A percentile compares a stretch with the other conserved stretches of the same genome.
phyloP scores from a whole-genome alignment of 1,140 invertebrate species.

The Halictus rubicundus region DNA sequence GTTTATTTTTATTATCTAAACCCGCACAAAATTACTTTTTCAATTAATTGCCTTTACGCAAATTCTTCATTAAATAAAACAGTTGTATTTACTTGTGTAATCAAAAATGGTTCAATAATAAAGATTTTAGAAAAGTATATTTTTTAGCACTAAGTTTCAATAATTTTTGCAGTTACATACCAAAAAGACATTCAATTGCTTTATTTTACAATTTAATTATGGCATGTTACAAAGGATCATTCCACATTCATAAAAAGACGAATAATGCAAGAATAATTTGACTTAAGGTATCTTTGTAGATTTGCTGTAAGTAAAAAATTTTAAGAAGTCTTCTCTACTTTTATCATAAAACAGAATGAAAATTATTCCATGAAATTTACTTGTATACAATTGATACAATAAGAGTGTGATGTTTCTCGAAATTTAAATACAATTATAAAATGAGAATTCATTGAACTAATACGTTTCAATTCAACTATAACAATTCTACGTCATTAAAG shows the following conservation, averaged over 20 bases:
- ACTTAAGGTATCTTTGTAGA: background rate
- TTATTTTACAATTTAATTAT: slow-evolving; percentile 28
- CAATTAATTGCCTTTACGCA: background rate
- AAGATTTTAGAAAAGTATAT: background rate
- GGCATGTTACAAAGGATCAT: slow-evolving; percentile 10
- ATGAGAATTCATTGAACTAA: slow-evolving; percentile 40
- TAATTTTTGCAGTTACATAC: background rate
- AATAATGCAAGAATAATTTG: background rate
- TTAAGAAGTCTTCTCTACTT: slow-evolving; percentile 20
- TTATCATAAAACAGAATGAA: background rate
- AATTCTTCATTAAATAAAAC: background rate
- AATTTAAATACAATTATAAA: background rate
- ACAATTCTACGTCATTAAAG: background rate
- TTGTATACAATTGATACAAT: background rate
- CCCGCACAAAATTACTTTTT: background rate
- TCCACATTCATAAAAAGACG: slow-evolving; percentile 21
- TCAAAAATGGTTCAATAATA: background rate
- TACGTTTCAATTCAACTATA: slow-evolving; percentile 5
- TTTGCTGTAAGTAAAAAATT: background rate
- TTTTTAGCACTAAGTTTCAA: background rate
- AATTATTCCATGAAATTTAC: background rate
- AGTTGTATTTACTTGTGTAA: background rate
- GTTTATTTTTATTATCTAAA: background rate
- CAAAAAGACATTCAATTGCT: background rate
- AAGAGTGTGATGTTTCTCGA: background rate